Conservation (phyloP, 2,113 vertebrate species). For the Apodemus speciosus region DNA sequence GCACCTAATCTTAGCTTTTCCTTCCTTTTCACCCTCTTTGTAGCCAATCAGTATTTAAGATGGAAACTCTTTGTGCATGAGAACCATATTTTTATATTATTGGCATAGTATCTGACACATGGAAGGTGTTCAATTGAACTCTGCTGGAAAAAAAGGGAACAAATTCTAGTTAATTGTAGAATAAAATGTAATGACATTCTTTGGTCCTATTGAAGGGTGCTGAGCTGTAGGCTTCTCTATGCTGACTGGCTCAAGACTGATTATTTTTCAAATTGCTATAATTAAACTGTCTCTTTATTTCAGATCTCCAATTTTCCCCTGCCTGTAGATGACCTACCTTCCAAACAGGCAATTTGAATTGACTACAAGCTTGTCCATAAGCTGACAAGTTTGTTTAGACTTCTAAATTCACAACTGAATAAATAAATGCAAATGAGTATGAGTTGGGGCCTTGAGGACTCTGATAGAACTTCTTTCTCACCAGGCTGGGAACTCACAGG, state of each 20-base stretch:
- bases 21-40: background rate
- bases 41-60: conserved; percentile 5
- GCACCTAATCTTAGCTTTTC: background rate
- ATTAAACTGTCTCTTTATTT: conserved; percentile 40
- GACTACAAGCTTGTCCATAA: background rate
- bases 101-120: background rate
- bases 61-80: background rate
- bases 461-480: background rate
- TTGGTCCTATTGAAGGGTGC: background rate
- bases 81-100: background rate
- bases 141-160: background rate
- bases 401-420: background rate
- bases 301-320: background rate
- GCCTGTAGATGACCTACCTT: conserved; percentile 3
- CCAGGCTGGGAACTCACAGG: background rate
- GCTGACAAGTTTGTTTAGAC: background rate
- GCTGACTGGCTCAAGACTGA: background rate
- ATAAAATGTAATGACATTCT: conserved; percentile 34
- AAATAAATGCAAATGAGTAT: conserved; percentile 17
- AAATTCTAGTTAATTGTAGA: conserved; percentile 52
- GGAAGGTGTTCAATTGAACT: conserved; percentile 9
- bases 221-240: background rate
- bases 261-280: conserved; percentile 44
- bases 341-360: conserved; percentile 42
- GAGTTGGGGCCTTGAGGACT: background rate